Evolutionary conservation across 2,888 invertebrate species (phyloP).

Genomic region (Xestia ashworthii): DNA sequence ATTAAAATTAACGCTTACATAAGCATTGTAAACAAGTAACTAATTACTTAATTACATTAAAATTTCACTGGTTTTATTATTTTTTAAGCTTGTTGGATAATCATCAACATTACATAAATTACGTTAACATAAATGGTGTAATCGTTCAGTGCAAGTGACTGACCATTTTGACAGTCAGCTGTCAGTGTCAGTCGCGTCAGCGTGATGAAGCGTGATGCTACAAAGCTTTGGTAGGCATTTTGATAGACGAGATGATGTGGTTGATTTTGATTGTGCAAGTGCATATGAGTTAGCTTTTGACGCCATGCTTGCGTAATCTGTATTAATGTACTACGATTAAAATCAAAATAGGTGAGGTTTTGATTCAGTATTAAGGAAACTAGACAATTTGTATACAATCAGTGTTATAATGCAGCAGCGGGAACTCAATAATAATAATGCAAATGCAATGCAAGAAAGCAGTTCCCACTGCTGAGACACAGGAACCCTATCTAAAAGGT

Average conservation of each 20-base stretch:
- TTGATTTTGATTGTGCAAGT: slow-evolving; percentile 28
- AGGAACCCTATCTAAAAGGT: background rate
- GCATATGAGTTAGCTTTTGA: slow-evolving; percentile 36
- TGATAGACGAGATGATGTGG: slow-evolving; percentile 34
- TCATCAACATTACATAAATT: slow-evolving; percentile 37
- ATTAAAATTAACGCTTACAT: slow-evolving; percentile 50
- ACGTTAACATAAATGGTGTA: slow-evolving; percentile 14
- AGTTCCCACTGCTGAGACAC: background rate
- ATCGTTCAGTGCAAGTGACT: slow-evolving; percentile 41
- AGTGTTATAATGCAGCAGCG: background rate
- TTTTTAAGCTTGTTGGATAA: slow-evolving; percentile 19
- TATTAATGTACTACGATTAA: background rate
- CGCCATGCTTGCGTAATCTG: background rate
- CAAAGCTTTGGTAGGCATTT: slow-evolving; percentile 44
- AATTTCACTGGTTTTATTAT: slow-evolving; percentile 42
- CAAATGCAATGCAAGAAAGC: no score
- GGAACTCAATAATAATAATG: no score
- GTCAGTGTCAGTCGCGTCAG: slow-evolving; percentile 35
- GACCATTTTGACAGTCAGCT: slow-evolving; percentile 52
- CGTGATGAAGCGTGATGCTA: slow-evolving; percentile 29
- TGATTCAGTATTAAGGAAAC: background rate
- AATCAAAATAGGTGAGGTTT: background rate
- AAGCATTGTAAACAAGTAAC: slow-evolving; percentile 47
- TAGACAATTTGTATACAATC: background rate
- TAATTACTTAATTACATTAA: slow-evolving; percentile 31